Base-by-base conservation (phyloP, 2,888 invertebrate species). In the Meganola albula region DNA sequence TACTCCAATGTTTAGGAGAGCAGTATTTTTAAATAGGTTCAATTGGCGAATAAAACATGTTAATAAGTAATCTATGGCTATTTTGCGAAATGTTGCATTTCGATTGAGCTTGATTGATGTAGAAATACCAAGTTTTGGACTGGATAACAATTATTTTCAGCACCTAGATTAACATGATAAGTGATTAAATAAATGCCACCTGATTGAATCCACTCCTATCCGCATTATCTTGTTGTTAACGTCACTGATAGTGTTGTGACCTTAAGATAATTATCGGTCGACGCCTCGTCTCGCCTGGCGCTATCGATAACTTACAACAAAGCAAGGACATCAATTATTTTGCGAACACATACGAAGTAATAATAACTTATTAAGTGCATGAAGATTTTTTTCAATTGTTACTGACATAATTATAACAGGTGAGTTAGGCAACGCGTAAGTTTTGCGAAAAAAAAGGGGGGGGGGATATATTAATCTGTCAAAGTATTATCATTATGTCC, bases 181-280 rank as follows among this genome's bases (percentile, higher is more conserved):
- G n/a, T n/a, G n/a, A n/a, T n/a, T n/a, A 31, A 37, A 40, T 33
- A 40, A 35, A 47, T 30, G 32, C 62, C 62, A 74, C 70, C 66
- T 77, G 66, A n/a, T n/a, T n/a, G n/a, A n/a, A n/a, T n/a, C n/a
- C n/a, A n/a, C n/a, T n/a, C n/a, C n/a, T n/a, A n/a, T n/a, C n/a
- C n/a, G n/a, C n/a, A n/a, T n/a, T n/a, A n/a, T n/a, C n/a, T n/a
- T n/a, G n/a, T 57, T 62, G 58, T 38, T 63, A 50, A 71, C 79
- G 76, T 79, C 76, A 78, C 54, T 60, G 83, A 80, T 83, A 84
- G 69, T 74, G 63, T 40, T 71, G 65, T 69, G 82, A 83, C 83
- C 83, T 83, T 77, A 76, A 70, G 75, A 80, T 74, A 80, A 76
- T 76, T 80, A 84, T 83, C 84, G 84, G 84, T 80, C 83, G 77